Evolutionary conservation across 2,888 invertebrate species (phyloP).

Genomic region (Cheilosia scutellata): DNA sequence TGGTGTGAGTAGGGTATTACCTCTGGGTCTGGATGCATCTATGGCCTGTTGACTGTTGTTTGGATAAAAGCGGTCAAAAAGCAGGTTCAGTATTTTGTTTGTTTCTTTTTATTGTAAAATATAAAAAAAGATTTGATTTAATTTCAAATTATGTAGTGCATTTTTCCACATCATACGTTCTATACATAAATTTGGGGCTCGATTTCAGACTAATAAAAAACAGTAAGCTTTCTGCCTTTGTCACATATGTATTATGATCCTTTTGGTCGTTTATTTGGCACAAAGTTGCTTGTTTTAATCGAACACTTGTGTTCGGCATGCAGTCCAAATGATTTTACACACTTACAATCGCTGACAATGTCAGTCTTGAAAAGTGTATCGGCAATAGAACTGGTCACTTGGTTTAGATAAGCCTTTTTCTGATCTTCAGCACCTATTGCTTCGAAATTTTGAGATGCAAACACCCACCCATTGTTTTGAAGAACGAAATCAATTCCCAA

Average conservation of each 20-base stretch:
- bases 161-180: background rate
- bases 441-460: constrained; percentile 81
- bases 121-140: constrained; percentile 33
- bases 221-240: background rate
- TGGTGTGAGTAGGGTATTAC: no score
- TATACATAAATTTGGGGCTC: background rate
- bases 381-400: constrained; percentile 81
- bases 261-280: constrained; percentile 81
- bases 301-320: constrained; percentile 81
- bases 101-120: constrained; percentile 27
- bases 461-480: constrained; percentile 83
- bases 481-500: constrained; percentile 89
- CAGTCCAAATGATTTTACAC: constrained; percentile 79
- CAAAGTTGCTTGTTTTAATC: constrained; percentile 80
- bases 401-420: constrained; percentile 80
- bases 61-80: no score
- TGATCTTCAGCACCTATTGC: constrained; percentile 78
- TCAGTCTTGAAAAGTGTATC: constrained; percentile 83
- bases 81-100: no score
- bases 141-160: constrained; percentile 5
- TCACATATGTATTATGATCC: constrained; percentile 48
- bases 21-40: no score
- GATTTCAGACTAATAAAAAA: constrained; percentile 4
- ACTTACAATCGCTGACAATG: constrained; percentile 81
- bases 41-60: no score